Conservation (phyloP, 1,140 invertebrate species). For the Forficula auricularia region DNA sequence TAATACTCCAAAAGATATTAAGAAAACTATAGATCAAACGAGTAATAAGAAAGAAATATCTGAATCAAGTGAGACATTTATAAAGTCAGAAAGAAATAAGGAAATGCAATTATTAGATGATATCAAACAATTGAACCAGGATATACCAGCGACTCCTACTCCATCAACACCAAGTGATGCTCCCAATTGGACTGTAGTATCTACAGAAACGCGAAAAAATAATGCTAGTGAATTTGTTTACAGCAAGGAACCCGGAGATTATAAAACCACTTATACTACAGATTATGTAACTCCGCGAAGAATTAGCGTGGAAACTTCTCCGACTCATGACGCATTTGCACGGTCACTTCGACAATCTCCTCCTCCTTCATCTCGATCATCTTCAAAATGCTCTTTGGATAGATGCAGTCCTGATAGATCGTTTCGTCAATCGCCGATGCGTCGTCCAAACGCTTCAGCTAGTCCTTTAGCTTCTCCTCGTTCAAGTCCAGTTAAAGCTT, state of each 20-base stretch:
- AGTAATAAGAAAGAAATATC: no score
- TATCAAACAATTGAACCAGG: no score
- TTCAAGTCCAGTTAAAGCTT: no score
- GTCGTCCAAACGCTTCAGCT: no score
- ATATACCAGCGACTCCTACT: neutral
- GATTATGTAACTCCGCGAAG: constrained; percentile 32
- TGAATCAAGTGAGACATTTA: no score
- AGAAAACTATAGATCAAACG: no score
- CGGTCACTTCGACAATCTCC: constrained; percentile 43
- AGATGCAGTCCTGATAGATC: constrained; percentile 5
- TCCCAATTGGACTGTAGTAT: constrained; percentile 15
- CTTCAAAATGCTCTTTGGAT: constrained; percentile 18
- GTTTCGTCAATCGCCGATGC: no score
- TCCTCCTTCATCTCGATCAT: constrained; percentile 28
- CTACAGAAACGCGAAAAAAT: constrained; percentile 6
- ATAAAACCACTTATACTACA: constrained; percentile 38
- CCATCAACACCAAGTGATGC: constrained; percentile 9
- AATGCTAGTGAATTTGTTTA: constrained; percentile 12
- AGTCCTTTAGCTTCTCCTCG: no score
- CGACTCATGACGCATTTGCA: constrained; percentile 50
- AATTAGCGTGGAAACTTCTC: constrained; percentile 41
- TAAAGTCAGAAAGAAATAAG: no score
- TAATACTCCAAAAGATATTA: no score
- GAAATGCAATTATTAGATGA: no score
- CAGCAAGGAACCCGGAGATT: constrained; percentile 13